Percentiles rank a stretch among this genome's conserved stretches.
Conservation (phyloP, 2,113 vertebrate species). For the Oryzias curvinotus region DNA sequence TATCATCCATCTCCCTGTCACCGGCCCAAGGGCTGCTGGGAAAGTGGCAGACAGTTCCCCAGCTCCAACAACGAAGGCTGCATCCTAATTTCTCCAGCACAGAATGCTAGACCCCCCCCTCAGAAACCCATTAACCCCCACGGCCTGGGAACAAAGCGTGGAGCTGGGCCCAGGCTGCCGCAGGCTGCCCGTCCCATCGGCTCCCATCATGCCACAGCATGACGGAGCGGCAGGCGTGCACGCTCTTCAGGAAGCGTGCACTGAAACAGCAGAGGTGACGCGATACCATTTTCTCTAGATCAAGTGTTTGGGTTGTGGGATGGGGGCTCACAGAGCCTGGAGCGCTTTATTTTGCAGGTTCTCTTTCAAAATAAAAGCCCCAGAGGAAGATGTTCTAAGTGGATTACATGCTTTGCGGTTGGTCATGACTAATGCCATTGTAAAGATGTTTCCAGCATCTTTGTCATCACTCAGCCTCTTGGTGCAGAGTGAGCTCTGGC, state of each 20-base stretch:
- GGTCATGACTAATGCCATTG: constrained; percentile 56
- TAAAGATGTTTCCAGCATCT: constrained; percentile 46
- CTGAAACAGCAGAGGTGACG: background rate
- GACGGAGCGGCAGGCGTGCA: constrained; percentile 1
- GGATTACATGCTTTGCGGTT: constrained; percentile 63
- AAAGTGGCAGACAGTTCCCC: constrained; percentile 86
- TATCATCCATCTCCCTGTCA: constrained; percentile 98
- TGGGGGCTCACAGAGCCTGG: constrained; percentile 1
- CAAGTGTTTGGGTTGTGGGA: background rate
- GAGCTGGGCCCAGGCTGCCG: constrained; percentile 41
- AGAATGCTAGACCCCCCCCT: constrained; percentile 72
- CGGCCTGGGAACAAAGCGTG: constrained; percentile 64
- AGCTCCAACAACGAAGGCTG: constrained; percentile 84
- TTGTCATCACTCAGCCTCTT: too few species aligned
- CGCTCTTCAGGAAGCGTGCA: background rate
- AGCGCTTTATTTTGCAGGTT: constrained; percentile 12
- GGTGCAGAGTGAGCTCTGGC: too few species aligned
- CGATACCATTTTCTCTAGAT: background rate
- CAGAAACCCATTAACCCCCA: constrained; percentile 76
- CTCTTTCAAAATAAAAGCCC: constrained; percentile 43
- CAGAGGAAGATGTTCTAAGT: constrained; percentile 39
- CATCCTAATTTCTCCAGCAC: constrained; percentile 80
- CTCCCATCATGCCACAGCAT: constrained; percentile 46
- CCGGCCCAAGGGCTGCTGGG: constrained; percentile 86
- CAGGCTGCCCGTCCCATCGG: constrained; percentile 36